Percentiles rank a stretch among this genome's conserved stretches.
phyloP scores from a whole-genome alignment of 2,113 vertebrate species.

The Hippocampus guttulatus region DNA sequence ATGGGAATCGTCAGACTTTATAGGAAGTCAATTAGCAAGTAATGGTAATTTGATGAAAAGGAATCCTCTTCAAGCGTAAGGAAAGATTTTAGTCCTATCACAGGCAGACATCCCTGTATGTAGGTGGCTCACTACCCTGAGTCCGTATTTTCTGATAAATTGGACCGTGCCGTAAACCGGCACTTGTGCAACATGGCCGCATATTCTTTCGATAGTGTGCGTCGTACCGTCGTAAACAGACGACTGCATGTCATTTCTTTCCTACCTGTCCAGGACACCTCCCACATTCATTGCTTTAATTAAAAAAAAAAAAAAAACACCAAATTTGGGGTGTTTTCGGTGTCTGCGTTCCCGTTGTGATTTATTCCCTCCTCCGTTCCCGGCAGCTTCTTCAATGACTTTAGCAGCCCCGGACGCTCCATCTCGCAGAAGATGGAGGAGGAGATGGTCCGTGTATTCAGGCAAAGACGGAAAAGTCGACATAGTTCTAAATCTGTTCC shows the following conservation, averaged over 20 bases:
- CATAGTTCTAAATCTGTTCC: conserved; percentile 59
- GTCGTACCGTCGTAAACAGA: too few species aligned
- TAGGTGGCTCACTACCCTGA: too few species aligned
- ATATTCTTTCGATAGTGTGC: too few species aligned
- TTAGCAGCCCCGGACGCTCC: conserved; percentile 60
- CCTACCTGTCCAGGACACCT: not conserved
- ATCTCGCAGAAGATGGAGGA: conserved; percentile 29
- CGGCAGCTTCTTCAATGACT: conserved; percentile 54
- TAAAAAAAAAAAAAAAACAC: not conserved
- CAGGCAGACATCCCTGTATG: too few species aligned
- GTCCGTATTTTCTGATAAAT: too few species aligned
- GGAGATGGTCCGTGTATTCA: conserved; percentile 12
- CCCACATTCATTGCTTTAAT: not conserved
- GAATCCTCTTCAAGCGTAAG: too few species aligned
- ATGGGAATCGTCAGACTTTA: too few species aligned
- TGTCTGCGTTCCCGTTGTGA: conserved; percentile 31
- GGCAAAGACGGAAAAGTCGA: conserved; percentile 62
- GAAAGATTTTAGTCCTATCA: too few species aligned
- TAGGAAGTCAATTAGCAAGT: too few species aligned
- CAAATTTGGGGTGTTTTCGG: conserved; percentile 6
- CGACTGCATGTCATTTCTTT: not conserved
- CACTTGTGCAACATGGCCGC: too few species aligned
- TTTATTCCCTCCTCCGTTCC: conserved; percentile 59
- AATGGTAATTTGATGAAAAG: too few species aligned
- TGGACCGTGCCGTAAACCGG: too few species aligned